A percentile compares a stretch with the other conserved stretches of the same genome.
These are phyloP conservation scores for Salminus brasiliensis DNA, from an alignment of 2,113 vertebrate genomes.

Conservation along the genomic window DNA sequence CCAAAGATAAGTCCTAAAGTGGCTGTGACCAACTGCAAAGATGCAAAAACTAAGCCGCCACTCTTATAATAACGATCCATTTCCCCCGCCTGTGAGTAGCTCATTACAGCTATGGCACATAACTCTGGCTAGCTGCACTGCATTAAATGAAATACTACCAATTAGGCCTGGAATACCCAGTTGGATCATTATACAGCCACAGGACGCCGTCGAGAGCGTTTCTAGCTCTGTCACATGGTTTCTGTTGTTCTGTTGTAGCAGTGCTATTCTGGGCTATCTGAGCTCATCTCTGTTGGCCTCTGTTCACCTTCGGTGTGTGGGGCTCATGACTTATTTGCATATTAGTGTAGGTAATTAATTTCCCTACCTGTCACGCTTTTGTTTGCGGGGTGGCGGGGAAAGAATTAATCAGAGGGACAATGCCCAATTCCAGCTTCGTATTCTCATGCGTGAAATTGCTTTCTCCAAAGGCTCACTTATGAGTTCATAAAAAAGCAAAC, in stretches of 20 bases:
- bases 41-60: neutral
- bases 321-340: constrained; percentile 58
- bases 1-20: neutral
- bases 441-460: constrained; percentile 64
- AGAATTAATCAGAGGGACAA: constrained; percentile 56
- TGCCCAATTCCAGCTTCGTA: constrained; percentile 42
- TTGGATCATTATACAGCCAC: neutral
- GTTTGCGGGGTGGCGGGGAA: constrained; percentile 45
- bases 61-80: neutral
- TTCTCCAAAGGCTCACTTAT: constrained; percentile 55
- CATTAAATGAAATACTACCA: constrained; percentile 29
- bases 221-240: neutral
- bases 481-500: constrained; percentile 56
- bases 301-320: constrained; percentile 12
- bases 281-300: constrained; percentile 24
- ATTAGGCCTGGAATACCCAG: constrained; percentile 4
- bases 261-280: constrained; percentile 8
- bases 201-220: neutral
- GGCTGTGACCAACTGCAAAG: neutral
- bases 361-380: constrained; percentile 54
- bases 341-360: constrained; percentile 59
- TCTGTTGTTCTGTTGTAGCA: constrained; percentile 15
- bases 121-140: neutral
- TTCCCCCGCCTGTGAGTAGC: neutral
- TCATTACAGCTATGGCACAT: neutral